phyloP scores from a whole-genome alignment of 2,113 vertebrate species.

The Montifringilla adamsi region DNA sequence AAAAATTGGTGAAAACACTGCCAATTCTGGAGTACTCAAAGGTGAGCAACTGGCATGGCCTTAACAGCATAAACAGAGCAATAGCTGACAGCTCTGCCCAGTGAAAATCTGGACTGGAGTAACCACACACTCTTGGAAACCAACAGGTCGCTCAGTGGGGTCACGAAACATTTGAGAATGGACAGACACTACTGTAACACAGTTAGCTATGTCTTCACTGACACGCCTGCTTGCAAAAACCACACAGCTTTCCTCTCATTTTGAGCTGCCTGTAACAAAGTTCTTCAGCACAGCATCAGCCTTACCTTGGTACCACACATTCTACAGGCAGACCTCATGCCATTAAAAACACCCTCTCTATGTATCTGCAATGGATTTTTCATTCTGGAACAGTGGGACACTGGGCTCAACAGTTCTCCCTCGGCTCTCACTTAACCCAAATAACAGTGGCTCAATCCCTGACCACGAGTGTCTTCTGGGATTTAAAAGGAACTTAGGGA shows the following conservation, averaged over 20 bases:
- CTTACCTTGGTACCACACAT: background rate
- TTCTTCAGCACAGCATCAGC: background rate
- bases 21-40: background rate
- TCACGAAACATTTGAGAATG: background rate
- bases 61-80: background rate
- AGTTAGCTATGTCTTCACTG: background rate
- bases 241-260: background rate
- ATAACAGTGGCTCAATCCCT: background rate
- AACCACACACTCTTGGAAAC: background rate
- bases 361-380: background rate
- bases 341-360: background rate
- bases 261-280: background rate
- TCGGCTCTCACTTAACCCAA: background rate
- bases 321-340: background rate
- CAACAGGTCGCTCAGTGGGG: background rate
- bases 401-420: background rate
- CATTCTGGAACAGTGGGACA: background rate
- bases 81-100: background rate
- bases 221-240: background rate
- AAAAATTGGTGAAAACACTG: background rate
- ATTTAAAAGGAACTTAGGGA: background rate
- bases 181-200: background rate
- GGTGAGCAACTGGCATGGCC: background rate
- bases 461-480: background rate
- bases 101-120: background rate